phyloP scores from a whole-genome alignment of 2,888 invertebrate species.

The Zele albiditarsus region DNA sequence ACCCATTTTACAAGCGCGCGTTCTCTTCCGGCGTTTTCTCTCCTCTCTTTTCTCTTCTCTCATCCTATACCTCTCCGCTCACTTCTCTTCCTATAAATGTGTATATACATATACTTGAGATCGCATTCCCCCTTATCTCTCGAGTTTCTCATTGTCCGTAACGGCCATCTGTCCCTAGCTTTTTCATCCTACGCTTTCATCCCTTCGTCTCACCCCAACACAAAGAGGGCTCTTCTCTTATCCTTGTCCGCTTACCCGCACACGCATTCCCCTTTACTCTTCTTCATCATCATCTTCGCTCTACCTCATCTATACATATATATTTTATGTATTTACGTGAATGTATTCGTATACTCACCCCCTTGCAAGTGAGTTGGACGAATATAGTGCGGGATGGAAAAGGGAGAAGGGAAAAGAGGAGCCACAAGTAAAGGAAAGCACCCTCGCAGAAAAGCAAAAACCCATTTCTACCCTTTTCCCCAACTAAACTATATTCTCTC shows the following conservation, averaged over 20 bases:
- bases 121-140: conserved; percentile 70
- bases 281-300: conserved; percentile 36
- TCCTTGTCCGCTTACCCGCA: conserved; percentile 57
- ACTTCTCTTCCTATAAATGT: conserved; percentile 25
- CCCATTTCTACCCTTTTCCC: conserved; percentile 43
- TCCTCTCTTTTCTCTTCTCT: conserved; percentile 34
- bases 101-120: conserved; percentile 47
- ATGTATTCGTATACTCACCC: conserved; percentile 40
- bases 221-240: conserved; percentile 63
- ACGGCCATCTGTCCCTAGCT: conserved; percentile 72
- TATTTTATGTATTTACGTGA: background rate
- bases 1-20: conserved; percentile 33
- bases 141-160: conserved; percentile 73
- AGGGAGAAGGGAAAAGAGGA: conserved; percentile 22
- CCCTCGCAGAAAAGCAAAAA: conserved; percentile 35
- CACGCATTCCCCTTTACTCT: conserved; percentile 43
- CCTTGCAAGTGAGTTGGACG: conserved; percentile 43
- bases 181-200: conserved; percentile 70
- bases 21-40: conserved; percentile 11
- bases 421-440: conserved; percentile 24
- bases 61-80: conserved; percentile 13
- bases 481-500: conserved; percentile 15
- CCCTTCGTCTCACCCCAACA: conserved; percentile 65
- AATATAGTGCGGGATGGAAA: conserved; percentile 19
- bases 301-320: conserved; percentile 41